These are phyloP conservation scores for Protula sp. DNA, from an alignment of 2,888 invertebrate genomes.

Conservation along the genomic window DNA sequence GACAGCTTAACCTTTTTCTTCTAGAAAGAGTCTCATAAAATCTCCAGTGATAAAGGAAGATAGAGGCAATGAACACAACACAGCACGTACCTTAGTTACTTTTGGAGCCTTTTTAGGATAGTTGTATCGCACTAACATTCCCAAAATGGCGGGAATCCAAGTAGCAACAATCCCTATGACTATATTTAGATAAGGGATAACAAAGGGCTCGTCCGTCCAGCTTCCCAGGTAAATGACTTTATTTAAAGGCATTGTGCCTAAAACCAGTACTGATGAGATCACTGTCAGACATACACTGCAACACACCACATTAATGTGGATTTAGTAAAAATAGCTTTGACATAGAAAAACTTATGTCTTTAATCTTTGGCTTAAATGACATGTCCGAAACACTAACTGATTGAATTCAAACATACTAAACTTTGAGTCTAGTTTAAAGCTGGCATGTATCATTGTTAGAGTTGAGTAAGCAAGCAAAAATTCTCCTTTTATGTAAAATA, in stretches of 20 bases:
- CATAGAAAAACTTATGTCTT: no score
- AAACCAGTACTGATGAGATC: conserved; percentile 34
- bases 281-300: conserved; percentile 41
- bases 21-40: no score
- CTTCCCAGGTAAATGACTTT: conserved; percentile 37
- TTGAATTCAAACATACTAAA: no score
- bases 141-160: conserved; percentile 32
- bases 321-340: conserved; percentile 1
- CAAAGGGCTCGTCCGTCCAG: conserved; percentile 30
- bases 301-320: neutral
- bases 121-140: conserved; percentile 33
- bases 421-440: no score
- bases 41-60: no score
- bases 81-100: conserved; percentile 33
- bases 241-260: conserved; percentile 43
- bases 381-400: no score
- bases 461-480: no score
- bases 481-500: no score
- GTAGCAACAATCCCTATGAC: conserved; percentile 30
- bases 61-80: no score
- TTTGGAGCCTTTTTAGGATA: conserved; percentile 28
- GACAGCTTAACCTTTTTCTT: no score
- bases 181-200: conserved; percentile 39
- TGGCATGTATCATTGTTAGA: no score
- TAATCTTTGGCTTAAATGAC: no score